phyloP scores from a whole-genome alignment of 92 coral and sea anemone genomes.

The Isaurus tuberculatus region DNA sequence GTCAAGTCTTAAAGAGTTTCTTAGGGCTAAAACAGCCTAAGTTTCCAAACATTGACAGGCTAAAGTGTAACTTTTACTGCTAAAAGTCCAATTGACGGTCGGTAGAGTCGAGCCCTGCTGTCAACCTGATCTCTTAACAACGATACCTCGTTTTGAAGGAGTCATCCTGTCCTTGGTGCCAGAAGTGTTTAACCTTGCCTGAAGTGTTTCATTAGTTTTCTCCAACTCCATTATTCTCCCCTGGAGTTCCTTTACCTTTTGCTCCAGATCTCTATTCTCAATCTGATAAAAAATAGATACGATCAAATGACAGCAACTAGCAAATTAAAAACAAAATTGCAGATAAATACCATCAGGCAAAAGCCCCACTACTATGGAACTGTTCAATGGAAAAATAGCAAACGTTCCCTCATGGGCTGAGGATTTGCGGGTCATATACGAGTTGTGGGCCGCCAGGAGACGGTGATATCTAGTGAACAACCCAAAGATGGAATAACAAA shows the following conservation, averaged over 20 bases:
- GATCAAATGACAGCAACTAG: too few species aligned
- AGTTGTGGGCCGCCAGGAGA: too few species aligned
- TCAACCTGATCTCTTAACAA: background rate
- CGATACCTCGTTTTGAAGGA: constrained; percentile 83
- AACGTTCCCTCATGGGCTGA: too few species aligned
- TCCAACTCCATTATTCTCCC: constrained; percentile 62
- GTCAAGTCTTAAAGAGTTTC: too few species aligned
- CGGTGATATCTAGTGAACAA: too few species aligned
- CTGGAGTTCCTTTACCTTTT: constrained; percentile 66
- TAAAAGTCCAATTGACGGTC: too few species aligned
- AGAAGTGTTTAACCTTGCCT: constrained; percentile 64
- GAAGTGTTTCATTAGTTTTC: constrained; percentile 71
- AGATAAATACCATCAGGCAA: background rate
- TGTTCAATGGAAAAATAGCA: background rate
- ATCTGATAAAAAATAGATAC: constrained; percentile 49
- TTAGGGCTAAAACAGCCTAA: too few species aligned
- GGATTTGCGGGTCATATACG: too few species aligned
- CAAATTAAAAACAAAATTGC: background rate
- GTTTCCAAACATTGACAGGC: too few species aligned
- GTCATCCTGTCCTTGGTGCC: constrained; percentile 71
- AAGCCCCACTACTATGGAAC: background rate
- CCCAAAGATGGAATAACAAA: too few species aligned
- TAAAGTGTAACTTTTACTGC: background rate
- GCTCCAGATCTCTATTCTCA: constrained; percentile 79
- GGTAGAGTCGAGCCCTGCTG: too few species aligned